These are phyloP conservation scores for Sisyra terminalis DNA, from an alignment of 2,888 invertebrate species.

Conservation along the genomic window DNA sequence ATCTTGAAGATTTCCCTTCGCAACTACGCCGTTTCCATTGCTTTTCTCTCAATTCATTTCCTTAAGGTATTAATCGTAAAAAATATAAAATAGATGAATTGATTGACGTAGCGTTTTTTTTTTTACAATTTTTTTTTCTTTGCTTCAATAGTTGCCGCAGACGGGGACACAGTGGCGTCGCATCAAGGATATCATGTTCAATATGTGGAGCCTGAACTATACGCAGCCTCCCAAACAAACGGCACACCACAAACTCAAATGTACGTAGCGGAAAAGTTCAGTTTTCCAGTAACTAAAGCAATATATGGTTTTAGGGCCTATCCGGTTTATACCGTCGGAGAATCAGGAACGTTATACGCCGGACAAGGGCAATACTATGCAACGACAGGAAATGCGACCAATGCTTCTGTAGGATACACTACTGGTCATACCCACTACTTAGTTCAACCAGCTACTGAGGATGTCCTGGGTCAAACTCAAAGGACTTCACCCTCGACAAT, in stretches of 20 bases:
- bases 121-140: too few species aligned
- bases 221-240: conserved; percentile 35
- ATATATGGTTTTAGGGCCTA: conserved; percentile 38
- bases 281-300: not conserved
- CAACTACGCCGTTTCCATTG: too few species aligned
- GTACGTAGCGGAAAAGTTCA: conserved; percentile 23
- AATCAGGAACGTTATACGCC: conserved; percentile 38
- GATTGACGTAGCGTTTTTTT: too few species aligned
- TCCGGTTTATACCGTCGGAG: conserved; percentile 63
- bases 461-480: conserved; percentile 38
- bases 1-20: too few species aligned
- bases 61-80: too few species aligned
- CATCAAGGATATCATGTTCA: conserved; percentile 52
- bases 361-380: conserved; percentile 56
- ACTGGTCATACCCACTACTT: conserved; percentile 39
- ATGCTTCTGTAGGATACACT: conserved; percentile 29
- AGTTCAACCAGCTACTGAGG: conserved; percentile 49
- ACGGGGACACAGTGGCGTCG: conserved; percentile 39
- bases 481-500: conserved; percentile 52
- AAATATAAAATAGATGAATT: too few species aligned
- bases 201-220: conserved; percentile 55
- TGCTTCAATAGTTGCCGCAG: conserved; percentile 30
- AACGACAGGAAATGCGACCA: conserved; percentile 38
- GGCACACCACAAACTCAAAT: conserved; percentile 41
- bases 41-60: too few species aligned